Evolutionary conservation across 1,140 invertebrate species (phyloP).

Genomic region (Sycophaga agraensis): DNA sequence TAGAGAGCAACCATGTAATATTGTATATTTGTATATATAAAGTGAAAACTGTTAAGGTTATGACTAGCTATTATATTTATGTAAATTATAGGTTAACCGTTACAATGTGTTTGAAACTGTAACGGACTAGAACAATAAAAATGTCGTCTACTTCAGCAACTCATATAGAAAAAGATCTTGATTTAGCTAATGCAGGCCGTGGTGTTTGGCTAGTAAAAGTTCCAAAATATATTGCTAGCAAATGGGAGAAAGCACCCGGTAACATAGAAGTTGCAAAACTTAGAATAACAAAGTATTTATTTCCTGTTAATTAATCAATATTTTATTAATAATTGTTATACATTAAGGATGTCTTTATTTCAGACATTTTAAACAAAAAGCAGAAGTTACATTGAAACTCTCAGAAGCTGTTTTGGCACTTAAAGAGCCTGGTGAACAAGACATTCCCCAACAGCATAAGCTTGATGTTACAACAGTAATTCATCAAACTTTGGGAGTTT

Average conservation of each 20-base stretch:
- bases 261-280: slow-evolving; percentile 79
- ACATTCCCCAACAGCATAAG: slow-evolving; percentile 85
- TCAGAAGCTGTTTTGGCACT: slow-evolving; percentile 72
- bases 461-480: slow-evolving; percentile 87
- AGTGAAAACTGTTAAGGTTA: too few species aligned
- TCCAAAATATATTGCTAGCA: slow-evolving; percentile 91
- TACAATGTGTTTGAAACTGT: too few species aligned
- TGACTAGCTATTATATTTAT: too few species aligned
- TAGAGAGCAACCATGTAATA: too few species aligned
- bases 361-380: slow-evolving; percentile 65
- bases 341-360: neutral
- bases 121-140: too few species aligned
- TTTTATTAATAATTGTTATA: too few species aligned
- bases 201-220: slow-evolving; percentile 97
- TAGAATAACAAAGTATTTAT: slow-evolving; percentile 74
- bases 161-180: slow-evolving; percentile 74
- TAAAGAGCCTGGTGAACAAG: slow-evolving; percentile 69
- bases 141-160: neutral
- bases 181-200: slow-evolving; percentile 82
- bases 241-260: slow-evolving; percentile 82
- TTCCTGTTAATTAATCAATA: too few species aligned
- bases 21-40: too few species aligned
- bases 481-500: slow-evolving; percentile 84
- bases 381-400: slow-evolving; percentile 70
- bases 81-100: too few species aligned